Evolutionary conservation across 2,888 invertebrate species (phyloP), one percentile per base, ranked within the genome.

Genomic region (Leucophenga montana): DNA sequence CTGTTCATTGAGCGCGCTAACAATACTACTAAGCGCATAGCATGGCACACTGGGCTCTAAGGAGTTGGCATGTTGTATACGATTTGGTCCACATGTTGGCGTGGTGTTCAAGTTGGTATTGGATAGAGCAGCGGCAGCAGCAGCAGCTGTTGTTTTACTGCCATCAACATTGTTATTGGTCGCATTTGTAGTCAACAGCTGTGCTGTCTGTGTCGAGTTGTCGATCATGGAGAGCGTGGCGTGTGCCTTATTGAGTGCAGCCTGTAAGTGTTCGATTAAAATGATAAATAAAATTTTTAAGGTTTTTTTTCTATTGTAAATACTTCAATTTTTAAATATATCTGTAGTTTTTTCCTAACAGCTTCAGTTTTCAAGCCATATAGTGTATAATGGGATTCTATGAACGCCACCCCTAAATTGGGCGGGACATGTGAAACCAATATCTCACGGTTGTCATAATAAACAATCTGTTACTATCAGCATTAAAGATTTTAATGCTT

Each of bases 1-100:
- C 86, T 93, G 92, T 76, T 91, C 89, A 80, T 91, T 92, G 69
- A 94, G 89, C 68, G 91, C 90, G 78, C 91, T 90, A 73, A 93
- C 92, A 84, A 94, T 91, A 75, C 91, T 90, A 83, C 92, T 91
- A 73, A 94, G 88, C 73, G 90, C 90, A 79, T 91, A 90, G 72
- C 92, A 91, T 61, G 92, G 91, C 81, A 93, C 90, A 70, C 91
- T 90, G 50, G 93, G 92, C 78, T 90, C 89, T 79, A 86, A 89
- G 85, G 81, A 87, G 84, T 81, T 85, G 67, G 83, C 89, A 82
- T 85, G 90, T 84, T 79, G 89, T 77, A 85, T 88, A 79, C 78
- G 90, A 88, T 85, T 90, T 87, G 85, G 83, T 68, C 88, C 88
- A 78, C 89, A 89, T 54, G 50, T 44, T 54, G 74, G 75, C 67